Base-by-base conservation (phyloP, 2,888 invertebrate species). In the Hylaea fasciaria region DNA sequence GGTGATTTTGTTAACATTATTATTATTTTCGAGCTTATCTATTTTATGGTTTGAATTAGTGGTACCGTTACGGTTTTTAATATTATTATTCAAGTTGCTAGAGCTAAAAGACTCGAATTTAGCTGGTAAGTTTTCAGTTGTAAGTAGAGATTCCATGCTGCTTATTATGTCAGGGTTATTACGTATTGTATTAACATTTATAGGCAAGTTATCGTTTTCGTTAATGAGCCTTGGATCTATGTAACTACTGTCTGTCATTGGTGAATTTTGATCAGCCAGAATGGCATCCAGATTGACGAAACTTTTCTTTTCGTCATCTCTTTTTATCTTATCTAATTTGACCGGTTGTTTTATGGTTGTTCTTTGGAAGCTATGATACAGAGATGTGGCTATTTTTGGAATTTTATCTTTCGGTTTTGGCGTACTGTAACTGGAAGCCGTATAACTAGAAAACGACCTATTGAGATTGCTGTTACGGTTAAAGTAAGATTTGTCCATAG, bases 131-230 rank as follows among this genome's bases (percentile, higher is more conserved):
- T 92, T 92, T 82, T 93, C 93, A 51, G 91, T 91, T 48, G 89
- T 91, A 10, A 89, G 81, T 65, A 93, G 80, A 52, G 93, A 93
- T 77, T 93, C 93, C 88, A 92, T 90, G 70, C 93, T 93, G 73
- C 92, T 92, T 46, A 92, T 88, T 28, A 93, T 91, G 62, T 91
- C 92, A 14, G 93, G 91, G 68, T 93, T 93, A 72, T 92, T 90
- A 67, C 91, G 74, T 69, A 93, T 87, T 28, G 90, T 93, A 66
- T 90, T 92, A 14, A 93, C 91, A 73, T 92, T 93, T 39, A 95
- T 94, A 14, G 94, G 93, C 50, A 95, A 87, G 86, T 95, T 95
- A 81, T 95, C 95, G 80, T 94, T 94, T 85, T 94, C 94, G 81
- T 95, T 95, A 59, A 95, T 95, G 59, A 95, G 88, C 71, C 92